phyloP scores from a whole-genome alignment of 2,113 vertebrate species.

The Vimba vimba region DNA sequence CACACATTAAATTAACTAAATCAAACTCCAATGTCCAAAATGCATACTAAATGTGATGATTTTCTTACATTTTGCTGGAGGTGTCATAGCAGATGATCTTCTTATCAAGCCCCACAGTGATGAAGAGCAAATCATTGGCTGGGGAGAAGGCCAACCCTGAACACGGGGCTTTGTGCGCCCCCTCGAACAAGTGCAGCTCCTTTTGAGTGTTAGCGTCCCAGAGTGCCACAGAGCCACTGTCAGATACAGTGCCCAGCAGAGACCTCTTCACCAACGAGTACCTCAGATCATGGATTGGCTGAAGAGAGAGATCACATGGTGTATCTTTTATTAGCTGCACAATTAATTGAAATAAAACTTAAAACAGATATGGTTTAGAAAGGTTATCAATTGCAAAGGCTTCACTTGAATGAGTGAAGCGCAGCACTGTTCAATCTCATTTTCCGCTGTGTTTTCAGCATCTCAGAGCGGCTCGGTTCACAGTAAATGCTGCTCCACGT shows the following conservation, averaged over 20 bases:
- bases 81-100: slow-evolving; percentile 96
- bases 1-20: neutral
- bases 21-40: neutral
- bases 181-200: slow-evolving; percentile 85
- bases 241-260: slow-evolving; percentile 89
- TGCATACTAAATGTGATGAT: neutral
- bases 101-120: slow-evolving; percentile 95
- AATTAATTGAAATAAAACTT: neutral
- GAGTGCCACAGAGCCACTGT: slow-evolving; percentile 88
- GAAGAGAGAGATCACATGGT: slow-evolving; percentile 55
- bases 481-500: too few relatives aligned
- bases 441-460: too few relatives aligned
- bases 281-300: slow-evolving; percentile 91
- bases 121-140: slow-evolving; percentile 89
- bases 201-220: slow-evolving; percentile 95
- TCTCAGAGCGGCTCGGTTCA: too few relatives aligned
- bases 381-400: too few relatives aligned
- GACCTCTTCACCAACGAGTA: slow-evolving; percentile 90
- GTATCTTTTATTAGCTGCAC: neutral
- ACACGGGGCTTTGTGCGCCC: slow-evolving; percentile 90
- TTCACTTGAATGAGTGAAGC: too few relatives aligned
- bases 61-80: slow-evolving; percentile 90
- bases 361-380: neutral
- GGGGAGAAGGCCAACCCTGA: slow-evolving; percentile 94
- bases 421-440: too few relatives aligned